Conservation (phyloP, 2,113 vertebrate genomes). For the Dromaius novaehollandiae region DNA sequence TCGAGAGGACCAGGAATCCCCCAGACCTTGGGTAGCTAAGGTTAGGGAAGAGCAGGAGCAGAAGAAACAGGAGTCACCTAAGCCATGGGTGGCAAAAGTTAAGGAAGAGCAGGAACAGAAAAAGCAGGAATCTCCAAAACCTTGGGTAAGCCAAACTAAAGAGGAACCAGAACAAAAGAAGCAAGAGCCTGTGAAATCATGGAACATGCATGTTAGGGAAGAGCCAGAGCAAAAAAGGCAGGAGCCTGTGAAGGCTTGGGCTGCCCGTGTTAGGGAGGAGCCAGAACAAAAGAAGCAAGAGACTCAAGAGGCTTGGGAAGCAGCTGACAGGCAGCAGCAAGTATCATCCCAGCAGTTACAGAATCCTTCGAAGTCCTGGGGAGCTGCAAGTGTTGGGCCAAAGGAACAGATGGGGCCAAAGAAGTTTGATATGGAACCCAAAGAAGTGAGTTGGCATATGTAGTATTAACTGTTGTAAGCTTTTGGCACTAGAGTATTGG, state of each 20-base stretch:
- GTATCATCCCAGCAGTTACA: conserved; percentile 53
- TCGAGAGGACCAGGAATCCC: conserved; percentile 41
- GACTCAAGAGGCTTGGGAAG: conserved; percentile 71
- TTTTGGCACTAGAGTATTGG: conserved; percentile 16
- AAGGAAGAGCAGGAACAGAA: conserved; percentile 77
- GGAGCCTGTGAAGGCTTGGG: conserved; percentile 56
- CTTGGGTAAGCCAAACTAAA: conserved; percentile 76
- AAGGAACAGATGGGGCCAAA: conserved; percentile 78
- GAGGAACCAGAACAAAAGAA: conserved; percentile 68
- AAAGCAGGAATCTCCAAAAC: conserved; percentile 74
- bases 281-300: conserved; percentile 75
- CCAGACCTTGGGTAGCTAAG: conserved; percentile 73
- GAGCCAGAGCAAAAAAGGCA: conserved; percentile 75
- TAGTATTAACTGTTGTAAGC: conserved; percentile 32
- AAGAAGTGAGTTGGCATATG: conserved; percentile 80
- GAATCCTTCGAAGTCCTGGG: conserved; percentile 81
- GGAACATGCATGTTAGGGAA: conserved; percentile 53
- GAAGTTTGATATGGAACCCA: conserved; percentile 75
- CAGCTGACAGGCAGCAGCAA: conserved; percentile 56
- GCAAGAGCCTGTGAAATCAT: conserved; percentile 63
- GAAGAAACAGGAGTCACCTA: conserved; percentile 62
- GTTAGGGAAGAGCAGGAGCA: conserved; percentile 76
- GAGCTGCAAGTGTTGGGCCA: conserved; percentile 77
- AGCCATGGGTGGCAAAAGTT: conserved; percentile 44
- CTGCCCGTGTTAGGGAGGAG: conserved; percentile 66